phyloP scores from a whole-genome alignment of 2,797 vertebrate species.

The Pteronotus mesoamericanus region DNA sequence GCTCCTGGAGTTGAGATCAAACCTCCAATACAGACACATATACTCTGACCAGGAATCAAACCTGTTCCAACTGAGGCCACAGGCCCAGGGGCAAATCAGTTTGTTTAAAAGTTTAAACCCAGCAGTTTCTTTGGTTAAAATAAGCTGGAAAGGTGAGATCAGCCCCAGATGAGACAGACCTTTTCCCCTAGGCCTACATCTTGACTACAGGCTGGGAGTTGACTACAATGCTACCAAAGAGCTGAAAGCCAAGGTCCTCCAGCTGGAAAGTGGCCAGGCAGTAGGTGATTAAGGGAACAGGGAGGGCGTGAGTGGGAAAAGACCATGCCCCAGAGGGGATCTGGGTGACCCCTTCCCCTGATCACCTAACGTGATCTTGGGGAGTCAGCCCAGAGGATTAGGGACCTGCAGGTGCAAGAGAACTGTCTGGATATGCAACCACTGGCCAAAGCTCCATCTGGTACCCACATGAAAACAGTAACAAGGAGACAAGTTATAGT shows the following conservation, averaged over 20 bases:
- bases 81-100: not conserved
- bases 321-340: not conserved
- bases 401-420: not conserved
- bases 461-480: rapidly evolving
- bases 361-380: not conserved
- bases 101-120: not conserved
- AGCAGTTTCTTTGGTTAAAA: not conserved
- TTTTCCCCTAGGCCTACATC: conserved; percentile 65
- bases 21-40: not conserved
- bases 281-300: conserved; percentile 85
- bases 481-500: not conserved
- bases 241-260: conserved; percentile 87
- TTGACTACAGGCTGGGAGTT: conserved; percentile 87
- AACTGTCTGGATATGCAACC: rapidly evolving
- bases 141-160: too few relatives aligned
- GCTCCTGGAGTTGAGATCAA: not conserved
- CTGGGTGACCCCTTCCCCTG: not conserved
- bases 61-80: not conserved
- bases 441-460: not conserved
- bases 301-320: rapidly evolving
- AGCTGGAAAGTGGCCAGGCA: conserved; percentile 90
- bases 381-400: not conserved
- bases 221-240: conserved; percentile 86
- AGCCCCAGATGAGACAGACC: rapidly evolving
- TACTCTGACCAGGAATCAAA: not conserved